Percentiles rank a stretch among this genome's conserved stretches.
Evolutionary conservation across 2,113 vertebrate genomes (phyloP).

Genomic region (Trachemys scripta): DNA sequence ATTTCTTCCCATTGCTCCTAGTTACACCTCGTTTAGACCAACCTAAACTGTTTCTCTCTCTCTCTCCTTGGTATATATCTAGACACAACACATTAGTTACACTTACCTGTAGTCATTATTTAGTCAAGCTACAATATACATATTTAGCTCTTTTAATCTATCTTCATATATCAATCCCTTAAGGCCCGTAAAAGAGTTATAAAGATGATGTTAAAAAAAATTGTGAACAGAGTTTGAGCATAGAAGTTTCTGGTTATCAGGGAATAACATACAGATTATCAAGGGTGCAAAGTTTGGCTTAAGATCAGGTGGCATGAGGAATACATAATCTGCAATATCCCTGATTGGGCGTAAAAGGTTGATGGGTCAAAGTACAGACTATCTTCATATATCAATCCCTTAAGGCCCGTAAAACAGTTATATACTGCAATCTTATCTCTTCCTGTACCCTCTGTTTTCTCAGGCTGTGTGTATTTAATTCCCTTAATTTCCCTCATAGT

Average conservation of each 20-base stretch:
- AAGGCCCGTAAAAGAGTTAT: neutral
- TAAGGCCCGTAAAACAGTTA: neutral
- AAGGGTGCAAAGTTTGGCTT: too few species aligned
- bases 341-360: too few species aligned
- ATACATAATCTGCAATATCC: too few species aligned
- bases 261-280: too few species aligned
- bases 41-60: neutral
- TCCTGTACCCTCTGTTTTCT: neutral
- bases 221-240: too few species aligned
- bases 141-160: neutral
- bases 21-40: neutral
- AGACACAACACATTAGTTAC: neutral
- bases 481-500: constrained; percentile 35
- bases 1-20: neutral
- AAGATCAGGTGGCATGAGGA: too few species aligned
- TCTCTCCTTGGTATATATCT: neutral
- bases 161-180: neutral
- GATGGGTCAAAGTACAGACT: neutral
- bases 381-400: neutral
- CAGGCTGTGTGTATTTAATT: constrained; percentile 7
- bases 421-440: neutral
- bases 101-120: constrained; percentile 1
- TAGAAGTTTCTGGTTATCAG: too few species aligned
- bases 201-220: neutral
- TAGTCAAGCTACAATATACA: neutral